These are phyloP conservation scores for Hypercompe scribonia DNA, from an alignment of 2,888 invertebrate genomes.

Conservation along the genomic window DNA sequence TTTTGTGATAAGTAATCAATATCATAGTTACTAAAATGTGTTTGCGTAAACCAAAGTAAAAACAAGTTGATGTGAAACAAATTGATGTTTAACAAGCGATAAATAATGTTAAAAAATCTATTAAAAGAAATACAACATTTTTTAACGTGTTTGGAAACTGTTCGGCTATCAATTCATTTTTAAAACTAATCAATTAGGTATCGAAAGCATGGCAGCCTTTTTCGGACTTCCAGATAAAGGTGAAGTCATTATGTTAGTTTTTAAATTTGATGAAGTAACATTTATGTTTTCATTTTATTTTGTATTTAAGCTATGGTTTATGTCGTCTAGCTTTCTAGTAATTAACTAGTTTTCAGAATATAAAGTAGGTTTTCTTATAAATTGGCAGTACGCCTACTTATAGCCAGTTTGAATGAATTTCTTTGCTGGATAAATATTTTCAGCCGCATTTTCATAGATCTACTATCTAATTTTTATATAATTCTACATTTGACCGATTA, in stretches of 20 bases:
- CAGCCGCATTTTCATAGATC: too few relatives aligned
- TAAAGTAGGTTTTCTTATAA: too few relatives aligned
- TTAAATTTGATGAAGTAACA: not conserved
- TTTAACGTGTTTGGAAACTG: not conserved
- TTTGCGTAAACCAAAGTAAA: slow-evolving; percentile 1
- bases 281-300: not conserved
- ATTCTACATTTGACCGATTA: too few relatives aligned
- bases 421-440: too few relatives aligned
- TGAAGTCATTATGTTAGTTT: not conserved
- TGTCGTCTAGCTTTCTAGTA: not conserved
- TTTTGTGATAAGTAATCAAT: slow-evolving; percentile 22
- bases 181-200: not conserved
- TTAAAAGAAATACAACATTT: not conserved
- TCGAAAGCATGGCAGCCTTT: not conserved
- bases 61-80: not conserved
- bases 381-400: not conserved
- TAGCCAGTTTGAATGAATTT: not conserved
- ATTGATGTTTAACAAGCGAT: slow-evolving; percentile 3
- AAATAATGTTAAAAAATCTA: not conserved
- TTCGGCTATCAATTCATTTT: not conserved
- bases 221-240: not conserved
- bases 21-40: slow-evolving; percentile 8
- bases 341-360: not conserved
- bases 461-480: too few relatives aligned
- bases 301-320: not conserved